Base-by-base conservation (phyloP, 37 sponge, comb jelly and placozoan species). In the Mnemiopsis leidyi region DNA sequence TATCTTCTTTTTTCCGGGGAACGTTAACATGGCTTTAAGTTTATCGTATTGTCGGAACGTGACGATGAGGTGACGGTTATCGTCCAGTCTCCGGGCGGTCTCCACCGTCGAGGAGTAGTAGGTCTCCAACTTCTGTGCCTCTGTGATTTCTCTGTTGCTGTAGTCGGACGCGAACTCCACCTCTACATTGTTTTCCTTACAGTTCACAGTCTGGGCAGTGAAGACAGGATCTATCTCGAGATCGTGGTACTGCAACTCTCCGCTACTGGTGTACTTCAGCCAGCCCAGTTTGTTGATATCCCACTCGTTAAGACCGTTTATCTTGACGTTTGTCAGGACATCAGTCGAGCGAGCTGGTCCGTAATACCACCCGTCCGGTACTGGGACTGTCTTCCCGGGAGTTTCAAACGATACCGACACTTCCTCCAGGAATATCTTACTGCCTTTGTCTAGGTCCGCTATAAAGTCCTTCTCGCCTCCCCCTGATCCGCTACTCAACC, bases 231-330 rank as follows among this genome's bases (percentile, higher is more conserved):
- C 33, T 13, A 77, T 36, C 79, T 31, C 34, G 36, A 20, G 32
- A 18, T 32, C 32, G 36, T 77, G 79, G 79, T 32, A 77, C 36
- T 77, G 34, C 20, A 26, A 0, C 26, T 85, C 30, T 0, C 48
- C 28, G 0, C 1, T 13, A 9, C 3, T 38, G 40, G 29, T 37
- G 30, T 85, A 85, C 90, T 85, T 85, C 90, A 85, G 61, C 90
- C 90, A 85, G 2, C 90, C 90, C 26, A 85, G 30, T 28, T 85
- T 85, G 90, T 85, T 85, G 29, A 85, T 18, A 3, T 85, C 61
- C 90, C 90, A 85, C 61, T 85, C 90, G 61, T 85, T 85, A 29
- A 85, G 90, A 0, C 90, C 36, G 61, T 85, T 85, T 26, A 85
- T 85, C 48, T 85, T 38, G 90, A 85, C 90, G 36, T 85, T 85